These are phyloP conservation scores for Zygogramma bicolorata DNA, from an alignment of 2,888 invertebrate genomes.

Conservation along the genomic window DNA sequence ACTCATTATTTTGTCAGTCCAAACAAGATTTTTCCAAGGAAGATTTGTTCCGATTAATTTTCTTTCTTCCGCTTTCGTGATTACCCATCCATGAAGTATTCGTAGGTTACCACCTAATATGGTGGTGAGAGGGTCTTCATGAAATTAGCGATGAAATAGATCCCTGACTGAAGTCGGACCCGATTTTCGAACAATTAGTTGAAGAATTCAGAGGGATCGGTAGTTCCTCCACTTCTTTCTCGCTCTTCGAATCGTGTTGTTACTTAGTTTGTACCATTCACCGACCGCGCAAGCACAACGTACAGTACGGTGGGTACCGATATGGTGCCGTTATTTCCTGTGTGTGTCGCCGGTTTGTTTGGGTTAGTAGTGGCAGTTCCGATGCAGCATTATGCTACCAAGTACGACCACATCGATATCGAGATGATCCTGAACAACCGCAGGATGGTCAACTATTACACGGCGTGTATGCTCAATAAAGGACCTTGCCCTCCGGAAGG, in stretches of 20 bases:
- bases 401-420: conserved; percentile 79
- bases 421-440: conserved; percentile 77
- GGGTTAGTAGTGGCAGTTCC: conserved; percentile 15
- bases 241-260: not conserved
- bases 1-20: no score
- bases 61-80: no score
- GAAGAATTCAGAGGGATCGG: conserved; percentile 2
- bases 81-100: no score
- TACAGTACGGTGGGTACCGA: not conserved
- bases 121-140: no score
- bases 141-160: no score
- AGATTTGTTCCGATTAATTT: no score
- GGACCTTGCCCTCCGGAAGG: conserved; percentile 82
- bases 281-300: conserved; percentile 6
- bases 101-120: no score
- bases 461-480: conserved; percentile 76
- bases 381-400: conserved; percentile 64
- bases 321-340: conserved; percentile 13
- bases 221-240: conserved; percentile 17
- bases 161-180: no score
- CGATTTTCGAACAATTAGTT: not conserved
- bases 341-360: conserved; percentile 5
- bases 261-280: conserved; percentile 14
- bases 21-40: no score
- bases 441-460: conserved; percentile 78